Conservation (phyloP, 2,888 invertebrate genomes). For the Ectobius pallidus region DNA sequence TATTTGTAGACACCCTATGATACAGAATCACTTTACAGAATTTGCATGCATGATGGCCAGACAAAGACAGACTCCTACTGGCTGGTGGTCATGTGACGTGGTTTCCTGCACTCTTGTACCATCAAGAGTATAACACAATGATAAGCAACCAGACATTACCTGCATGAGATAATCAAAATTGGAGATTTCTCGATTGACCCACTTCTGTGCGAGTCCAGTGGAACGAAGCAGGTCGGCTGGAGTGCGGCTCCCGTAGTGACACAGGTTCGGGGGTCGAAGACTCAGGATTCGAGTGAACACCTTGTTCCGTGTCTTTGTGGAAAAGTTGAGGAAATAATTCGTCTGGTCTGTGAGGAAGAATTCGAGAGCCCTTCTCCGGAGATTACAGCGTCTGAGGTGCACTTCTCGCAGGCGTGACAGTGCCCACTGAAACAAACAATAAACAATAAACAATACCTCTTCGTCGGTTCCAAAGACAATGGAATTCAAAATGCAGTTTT, state of each 20-base stretch:
- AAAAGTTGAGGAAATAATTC: slow-evolving; percentile 69
- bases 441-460: no score
- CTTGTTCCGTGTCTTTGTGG: slow-evolving; percentile 65
- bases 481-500: no score
- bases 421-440: no score
- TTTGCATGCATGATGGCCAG: no score
- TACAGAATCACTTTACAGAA: no score
- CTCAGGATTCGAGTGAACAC: slow-evolving; percentile 66
- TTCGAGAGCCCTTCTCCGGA: slow-evolving; percentile 67
- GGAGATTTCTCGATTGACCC: slow-evolving; percentile 71
- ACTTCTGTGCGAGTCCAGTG: slow-evolving; percentile 65
- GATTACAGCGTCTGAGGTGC: slow-evolving; percentile 67
- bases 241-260: slow-evolving; percentile 63
- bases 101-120: no score
- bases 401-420: slow-evolving; percentile 65
- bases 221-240: slow-evolving; percentile 65
- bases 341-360: slow-evolving; percentile 69
- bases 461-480: no score
- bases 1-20: no score
- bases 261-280: slow-evolving; percentile 64
- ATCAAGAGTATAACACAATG: no score
- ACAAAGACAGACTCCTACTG: no score
- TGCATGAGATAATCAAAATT: slow-evolving; percentile 78
- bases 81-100: no score
- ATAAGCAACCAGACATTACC: no score